Conservation (phyloP, 2,888 invertebrate genomes). For the Drosophila imparisetae region DNA sequence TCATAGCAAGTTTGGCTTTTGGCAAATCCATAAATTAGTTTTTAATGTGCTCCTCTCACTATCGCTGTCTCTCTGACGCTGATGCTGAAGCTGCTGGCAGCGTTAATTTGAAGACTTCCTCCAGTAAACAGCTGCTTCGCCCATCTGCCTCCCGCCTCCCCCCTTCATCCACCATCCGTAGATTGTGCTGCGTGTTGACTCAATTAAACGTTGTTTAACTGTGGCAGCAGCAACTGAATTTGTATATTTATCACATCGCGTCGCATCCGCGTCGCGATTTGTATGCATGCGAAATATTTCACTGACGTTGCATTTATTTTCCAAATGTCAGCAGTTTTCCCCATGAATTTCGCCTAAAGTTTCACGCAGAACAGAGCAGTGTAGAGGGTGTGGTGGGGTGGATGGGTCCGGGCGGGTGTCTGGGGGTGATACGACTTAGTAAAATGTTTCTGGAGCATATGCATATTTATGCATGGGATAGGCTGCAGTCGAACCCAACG, state of each 20-base stretch:
- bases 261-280: conserved; percentile 48
- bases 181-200: conserved; percentile 58
- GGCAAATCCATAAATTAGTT: conserved; percentile 76
- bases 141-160: neutral
- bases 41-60: conserved; percentile 59
- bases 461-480: conserved; percentile 64
- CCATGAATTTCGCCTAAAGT: conserved; percentile 63
- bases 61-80: neutral
- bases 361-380: conserved; percentile 13
- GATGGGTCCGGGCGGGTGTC: neutral
- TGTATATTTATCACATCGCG: conserved; percentile 65
- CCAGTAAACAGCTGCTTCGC: conserved; percentile 6
- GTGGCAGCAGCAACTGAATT: conserved; percentile 43
- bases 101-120: conserved; percentile 60
- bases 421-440: conserved; percentile 46
- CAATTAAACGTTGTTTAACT: conserved; percentile 74
- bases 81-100: conserved; percentile 35
- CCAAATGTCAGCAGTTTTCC: conserved; percentile 73
- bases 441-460: conserved; percentile 67
- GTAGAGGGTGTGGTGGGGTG: neutral
- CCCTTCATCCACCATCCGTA: neutral
- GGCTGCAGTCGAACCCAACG: conserved; percentile 36
- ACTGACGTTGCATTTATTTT: conserved; percentile 72
- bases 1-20: conserved; percentile 63
- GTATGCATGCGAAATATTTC: conserved; percentile 66